Percentiles rank a stretch among this genome's conserved stretches.
phyloP scores from a whole-genome alignment of 2,888 invertebrate genomes.

The Erynnis tages region DNA sequence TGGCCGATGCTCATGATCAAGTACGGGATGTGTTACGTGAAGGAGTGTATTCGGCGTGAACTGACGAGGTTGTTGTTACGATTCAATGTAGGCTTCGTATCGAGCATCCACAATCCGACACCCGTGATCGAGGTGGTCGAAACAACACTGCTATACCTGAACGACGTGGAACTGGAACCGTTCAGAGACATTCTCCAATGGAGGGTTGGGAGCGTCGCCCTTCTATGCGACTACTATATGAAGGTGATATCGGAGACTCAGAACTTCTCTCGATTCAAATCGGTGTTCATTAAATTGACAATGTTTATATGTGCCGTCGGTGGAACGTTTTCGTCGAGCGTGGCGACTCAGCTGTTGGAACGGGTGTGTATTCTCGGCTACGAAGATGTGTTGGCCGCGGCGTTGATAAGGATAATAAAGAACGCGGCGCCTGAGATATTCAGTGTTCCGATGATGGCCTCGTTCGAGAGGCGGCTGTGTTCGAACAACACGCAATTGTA shows the following conservation, averaged over 20 bases:
- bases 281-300: conserved; percentile 54
- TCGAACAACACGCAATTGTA: conserved; percentile 36
- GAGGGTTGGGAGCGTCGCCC: conserved; percentile 18
- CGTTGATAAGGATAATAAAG: conserved; percentile 49
- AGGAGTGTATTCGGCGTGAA: conserved; percentile 49
- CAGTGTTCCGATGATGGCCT: conserved; percentile 41
- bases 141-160: conserved; percentile 49
- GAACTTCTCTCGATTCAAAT: conserved; percentile 65
- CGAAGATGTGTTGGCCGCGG: conserved; percentile 45
- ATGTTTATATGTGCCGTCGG: conserved; percentile 45
- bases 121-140: conserved; percentile 45
- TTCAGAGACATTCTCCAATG: conserved; percentile 48
- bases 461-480: conserved; percentile 49
- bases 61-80: conserved; percentile 51
- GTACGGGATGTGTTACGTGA: conserved; percentile 47
- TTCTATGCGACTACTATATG: conserved; percentile 56
- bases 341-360: conserved; percentile 53
- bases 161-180: conserved; percentile 42
- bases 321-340: conserved; percentile 42
- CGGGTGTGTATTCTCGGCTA: conserved; percentile 59
- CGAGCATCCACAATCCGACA: conserved; percentile 29
- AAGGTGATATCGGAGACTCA: conserved; percentile 54
- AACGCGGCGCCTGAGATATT: conserved; percentile 51
- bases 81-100: conserved; percentile 45
- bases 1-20: conserved; percentile 38